Evolutionary conservation across 2,888 invertebrate species (phyloP).

Genomic region (Agrenia bidenticulata): DNA sequence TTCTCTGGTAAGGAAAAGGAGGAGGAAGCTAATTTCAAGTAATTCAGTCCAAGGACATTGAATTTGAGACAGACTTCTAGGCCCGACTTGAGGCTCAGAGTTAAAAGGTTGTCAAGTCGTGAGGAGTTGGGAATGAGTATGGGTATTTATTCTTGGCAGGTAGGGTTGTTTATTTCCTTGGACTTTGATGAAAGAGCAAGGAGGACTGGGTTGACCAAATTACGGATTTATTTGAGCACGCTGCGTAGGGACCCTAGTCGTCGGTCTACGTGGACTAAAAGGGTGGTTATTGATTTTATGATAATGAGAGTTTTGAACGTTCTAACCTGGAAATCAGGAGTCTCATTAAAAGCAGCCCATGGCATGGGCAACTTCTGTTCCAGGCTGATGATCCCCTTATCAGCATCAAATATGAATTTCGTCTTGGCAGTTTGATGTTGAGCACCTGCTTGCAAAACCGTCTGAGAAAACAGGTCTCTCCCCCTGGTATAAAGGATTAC

Average conservation of each 20-base stretch:
- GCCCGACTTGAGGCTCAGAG: too few relatives aligned
- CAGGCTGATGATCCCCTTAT: constrained; percentile 71
- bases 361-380: constrained; percentile 88
- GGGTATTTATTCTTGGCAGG: too few relatives aligned
- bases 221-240: not conserved
- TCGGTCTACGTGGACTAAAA: too few relatives aligned
- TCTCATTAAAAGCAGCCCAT: constrained; percentile 86
- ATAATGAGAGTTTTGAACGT: not conserved
- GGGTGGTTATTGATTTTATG: constrained; percentile 10
- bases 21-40: too few relatives aligned
- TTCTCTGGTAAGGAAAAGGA: too few relatives aligned
- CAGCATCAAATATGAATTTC: constrained; percentile 80
- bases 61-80: too few relatives aligned
- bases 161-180: too few relatives aligned
- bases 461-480: constrained; percentile 68
- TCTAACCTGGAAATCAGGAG: constrained; percentile 70
- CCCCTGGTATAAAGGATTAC: constrained; percentile 70
- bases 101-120: too few relatives aligned
- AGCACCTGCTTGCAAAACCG: constrained; percentile 73
- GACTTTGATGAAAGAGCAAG: too few relatives aligned
- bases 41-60: too few relatives aligned
- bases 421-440: constrained; percentile 81
- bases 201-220: not conserved
- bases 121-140: too few relatives aligned
- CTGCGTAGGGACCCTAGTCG: too few relatives aligned